These are phyloP conservation scores for Cotesia typhae DNA, from an alignment of 1,140 invertebrate genomes.

Conservation along the genomic window DNA sequence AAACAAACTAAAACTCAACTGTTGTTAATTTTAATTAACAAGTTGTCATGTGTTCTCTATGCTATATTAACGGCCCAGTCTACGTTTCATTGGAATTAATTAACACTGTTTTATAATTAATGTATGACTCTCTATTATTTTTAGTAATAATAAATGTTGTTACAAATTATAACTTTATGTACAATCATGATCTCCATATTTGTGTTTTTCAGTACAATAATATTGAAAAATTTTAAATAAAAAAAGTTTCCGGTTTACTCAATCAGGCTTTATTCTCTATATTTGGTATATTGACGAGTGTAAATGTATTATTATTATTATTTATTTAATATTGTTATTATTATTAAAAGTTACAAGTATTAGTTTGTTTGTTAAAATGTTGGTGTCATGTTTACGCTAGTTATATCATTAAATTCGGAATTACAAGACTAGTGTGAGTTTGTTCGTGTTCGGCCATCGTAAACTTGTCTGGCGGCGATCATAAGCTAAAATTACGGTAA, in stretches of 20 bases:
- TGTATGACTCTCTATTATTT: neutral
- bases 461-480: too few species aligned
- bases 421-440: too few species aligned
- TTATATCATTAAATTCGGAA: too few species aligned
- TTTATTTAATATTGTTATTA: conserved; percentile 5
- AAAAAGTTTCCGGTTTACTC: neutral
- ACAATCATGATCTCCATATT: conserved; percentile 53
- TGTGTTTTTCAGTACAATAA: conserved; percentile 44
- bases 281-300: conserved; percentile 33
- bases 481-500: neutral
- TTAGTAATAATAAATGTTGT: conserved; percentile 3
- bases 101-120: conserved; percentile 15
- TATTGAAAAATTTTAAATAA: neutral
- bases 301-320: conserved; percentile 11
- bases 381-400: too few species aligned
- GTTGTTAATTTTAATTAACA: conserved; percentile 47
- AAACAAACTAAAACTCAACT: conserved; percentile 53
- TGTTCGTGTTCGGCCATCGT: too few species aligned
- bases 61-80: conserved; percentile 10
- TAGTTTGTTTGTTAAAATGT: too few species aligned
- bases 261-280: conserved; percentile 33
- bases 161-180: conserved; percentile 30
- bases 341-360: conserved; percentile 2
- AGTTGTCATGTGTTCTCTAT: conserved; percentile 28
- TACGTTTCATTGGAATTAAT: conserved; percentile 10